Evolutionary conservation across 2,797 vertebrate genomes (phyloP).

Genomic region (Tenualosa thibaudeaui): DNA sequence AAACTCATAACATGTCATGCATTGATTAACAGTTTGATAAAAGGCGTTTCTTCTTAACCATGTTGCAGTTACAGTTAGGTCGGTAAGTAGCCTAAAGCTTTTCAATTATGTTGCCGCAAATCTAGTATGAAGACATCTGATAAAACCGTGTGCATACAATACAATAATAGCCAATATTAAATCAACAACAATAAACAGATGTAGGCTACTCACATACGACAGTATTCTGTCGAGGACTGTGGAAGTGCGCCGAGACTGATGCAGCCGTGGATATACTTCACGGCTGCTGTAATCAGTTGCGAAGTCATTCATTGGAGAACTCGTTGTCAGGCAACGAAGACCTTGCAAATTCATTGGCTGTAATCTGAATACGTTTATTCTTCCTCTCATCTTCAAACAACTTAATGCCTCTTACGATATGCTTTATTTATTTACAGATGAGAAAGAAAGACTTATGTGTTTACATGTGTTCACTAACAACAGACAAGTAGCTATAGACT

Average conservation of each 20-base stretch:
- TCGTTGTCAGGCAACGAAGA: slow-evolving; percentile 71
- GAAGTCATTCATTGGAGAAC: slow-evolving; percentile 5
- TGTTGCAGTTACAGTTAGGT: background rate
- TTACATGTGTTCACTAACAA: background rate
- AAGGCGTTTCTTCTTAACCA: background rate
- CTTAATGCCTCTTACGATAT: background rate
- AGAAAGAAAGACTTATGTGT: background rate
- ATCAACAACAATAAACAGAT: background rate
- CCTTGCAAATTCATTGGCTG: slow-evolving; percentile 49
- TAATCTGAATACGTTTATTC: background rate
- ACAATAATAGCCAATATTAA: background rate
- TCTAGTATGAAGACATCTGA: background rate
- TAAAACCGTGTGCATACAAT: background rate
- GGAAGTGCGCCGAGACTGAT: background rate
- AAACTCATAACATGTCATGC: background rate
- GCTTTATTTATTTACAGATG: background rate
- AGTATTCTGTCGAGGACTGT: background rate
- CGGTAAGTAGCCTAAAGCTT: background rate
- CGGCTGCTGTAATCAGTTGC: slow-evolving; percentile 15
- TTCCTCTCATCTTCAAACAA: background rate
- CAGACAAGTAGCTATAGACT: background rate
- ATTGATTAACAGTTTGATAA: background rate
- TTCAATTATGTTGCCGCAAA: background rate
- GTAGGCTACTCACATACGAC: background rate
- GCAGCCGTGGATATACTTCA: background rate